A percentile compares a stretch with the other conserved stretches of the same genome.
phyloP scores from a whole-genome alignment of 2,888 invertebrate genomes.

The Zaprionus lineosus region DNA sequence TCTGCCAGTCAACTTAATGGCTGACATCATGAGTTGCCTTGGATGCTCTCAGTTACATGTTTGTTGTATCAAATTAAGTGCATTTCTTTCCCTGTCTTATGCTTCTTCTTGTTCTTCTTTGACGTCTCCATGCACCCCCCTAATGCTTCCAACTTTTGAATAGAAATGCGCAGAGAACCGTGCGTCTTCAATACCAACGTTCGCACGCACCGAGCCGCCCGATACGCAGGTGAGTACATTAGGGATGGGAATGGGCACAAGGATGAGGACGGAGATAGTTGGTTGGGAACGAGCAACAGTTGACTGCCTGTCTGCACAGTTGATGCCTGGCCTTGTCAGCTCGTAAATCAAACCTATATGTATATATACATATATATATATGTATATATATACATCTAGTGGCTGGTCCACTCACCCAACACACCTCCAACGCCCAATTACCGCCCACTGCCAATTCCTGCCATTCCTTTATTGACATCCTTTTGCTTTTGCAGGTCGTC shows the following conservation, averaged over 20 bases:
- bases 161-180: conserved; percentile 97
- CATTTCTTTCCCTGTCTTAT: conserved; percentile 1
- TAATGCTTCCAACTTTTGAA: conserved; percentile 59
- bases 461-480: too few relatives aligned
- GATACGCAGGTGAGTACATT: conserved; percentile 89
- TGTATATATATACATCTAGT: not conserved
- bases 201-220: conserved; percentile 96
- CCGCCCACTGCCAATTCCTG: too few relatives aligned
- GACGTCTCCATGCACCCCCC: not conserved
- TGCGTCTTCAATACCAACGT: conserved; percentile 93
- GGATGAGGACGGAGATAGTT: not conserved
- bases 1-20: too few relatives aligned
- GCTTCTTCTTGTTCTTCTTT: conserved; percentile 56
- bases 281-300: not conserved
- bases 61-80: conserved; percentile 10
- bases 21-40: too few relatives aligned
- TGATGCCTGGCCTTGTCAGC: conserved; percentile 6
- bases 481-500: conserved; percentile 93
- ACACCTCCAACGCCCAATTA: too few relatives aligned
- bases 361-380: not conserved
- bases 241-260: not conserved
- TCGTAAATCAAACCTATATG: conserved; percentile 8
- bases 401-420: not conserved
- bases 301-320: not conserved
- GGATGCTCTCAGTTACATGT: too few relatives aligned